A percentile compares a stretch with the other conserved stretches of the same genome.
Conservation (phyloP, 1,140 invertebrate genomes). For the Antheraea mylitta region DNA sequence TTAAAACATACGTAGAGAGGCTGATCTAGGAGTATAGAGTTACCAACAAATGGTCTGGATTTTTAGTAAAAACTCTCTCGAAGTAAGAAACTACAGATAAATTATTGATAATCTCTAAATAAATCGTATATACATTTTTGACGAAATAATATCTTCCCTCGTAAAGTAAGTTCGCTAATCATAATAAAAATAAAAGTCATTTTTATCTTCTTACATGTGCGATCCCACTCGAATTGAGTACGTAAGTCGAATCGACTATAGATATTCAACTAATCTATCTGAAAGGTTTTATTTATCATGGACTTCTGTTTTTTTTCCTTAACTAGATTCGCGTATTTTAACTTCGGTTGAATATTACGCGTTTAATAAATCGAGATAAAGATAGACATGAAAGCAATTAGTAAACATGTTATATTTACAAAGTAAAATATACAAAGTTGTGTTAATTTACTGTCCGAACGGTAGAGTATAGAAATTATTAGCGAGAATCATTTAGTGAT, state of each 20-base stretch:
- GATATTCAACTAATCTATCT: neutral
- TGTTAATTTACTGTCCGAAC: too few relatives aligned
- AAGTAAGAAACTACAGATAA: neutral
- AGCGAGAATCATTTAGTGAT: too few relatives aligned
- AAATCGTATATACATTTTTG: neutral
- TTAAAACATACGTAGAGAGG: too few relatives aligned
- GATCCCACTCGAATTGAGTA: neutral
- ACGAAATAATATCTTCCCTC: neutral
- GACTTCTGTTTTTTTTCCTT: neutral
- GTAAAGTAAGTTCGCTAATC: neutral
- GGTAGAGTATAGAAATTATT: too few relatives aligned
- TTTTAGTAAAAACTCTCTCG: neutral
- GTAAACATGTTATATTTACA: too few relatives aligned
- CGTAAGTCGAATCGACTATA: neutral
- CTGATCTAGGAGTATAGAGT: neutral
- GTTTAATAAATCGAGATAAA: neutral
- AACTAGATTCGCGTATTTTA: neutral
- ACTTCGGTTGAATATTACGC: neutral
- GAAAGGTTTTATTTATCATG: neutral
- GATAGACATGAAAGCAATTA: too few relatives aligned
- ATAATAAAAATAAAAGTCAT: constrained; percentile 1
- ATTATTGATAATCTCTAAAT: neutral
- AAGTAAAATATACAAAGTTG: too few relatives aligned
- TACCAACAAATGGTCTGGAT: neutral
- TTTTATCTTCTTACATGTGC: neutral